Evolutionary conservation across 2,888 invertebrate species (phyloP).

Genomic region (Drosophila emarginata): DNA sequence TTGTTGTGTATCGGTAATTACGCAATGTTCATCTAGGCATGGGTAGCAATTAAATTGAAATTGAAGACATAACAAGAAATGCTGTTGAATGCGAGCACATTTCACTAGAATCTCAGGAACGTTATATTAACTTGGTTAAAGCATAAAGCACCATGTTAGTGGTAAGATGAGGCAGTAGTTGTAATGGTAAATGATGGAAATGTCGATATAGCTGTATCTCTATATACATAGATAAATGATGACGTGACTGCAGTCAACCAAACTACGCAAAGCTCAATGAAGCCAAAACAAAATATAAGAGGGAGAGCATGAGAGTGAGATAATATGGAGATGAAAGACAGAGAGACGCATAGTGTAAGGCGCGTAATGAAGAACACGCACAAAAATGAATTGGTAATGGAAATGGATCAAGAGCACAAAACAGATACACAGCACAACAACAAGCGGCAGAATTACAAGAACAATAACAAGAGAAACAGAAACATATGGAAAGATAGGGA

Average conservation of each 20-base stretch:
- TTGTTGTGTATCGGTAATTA: constrained; percentile 42
- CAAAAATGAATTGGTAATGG: constrained; percentile 71
- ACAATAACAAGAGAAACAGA: constrained; percentile 30
- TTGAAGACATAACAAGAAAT: constrained; percentile 52
- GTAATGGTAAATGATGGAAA: constrained; percentile 7
- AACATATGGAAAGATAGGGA: constrained; percentile 2
- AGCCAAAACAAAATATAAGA: constrained; percentile 30
- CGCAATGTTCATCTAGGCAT: constrained; percentile 46
- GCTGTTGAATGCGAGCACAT: constrained; percentile 52
- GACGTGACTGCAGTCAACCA: constrained; percentile 70
- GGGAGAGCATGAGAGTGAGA: background rate
- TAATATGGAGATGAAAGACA: background rate
- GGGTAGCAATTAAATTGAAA: constrained; percentile 60
- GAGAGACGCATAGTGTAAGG: constrained; percentile 14
- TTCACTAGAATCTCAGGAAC: constrained; percentile 64
- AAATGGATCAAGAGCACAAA: constrained; percentile 73
- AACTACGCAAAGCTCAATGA: constrained; percentile 62
- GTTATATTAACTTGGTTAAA: constrained; percentile 62
- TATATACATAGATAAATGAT: constrained; percentile 21
- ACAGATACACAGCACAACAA: constrained; percentile 19
- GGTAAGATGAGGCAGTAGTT: no score
- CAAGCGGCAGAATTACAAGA: constrained; percentile 42
- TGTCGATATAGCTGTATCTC: constrained; percentile 3
- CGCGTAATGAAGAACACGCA: constrained; percentile 71
- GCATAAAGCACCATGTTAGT: background rate